Evolutionary conservation across 2,797 vertebrate genomes (phyloP), one percentile per base, ranked within the genome.

Genomic region (Ctenopoma multispine): DNA sequence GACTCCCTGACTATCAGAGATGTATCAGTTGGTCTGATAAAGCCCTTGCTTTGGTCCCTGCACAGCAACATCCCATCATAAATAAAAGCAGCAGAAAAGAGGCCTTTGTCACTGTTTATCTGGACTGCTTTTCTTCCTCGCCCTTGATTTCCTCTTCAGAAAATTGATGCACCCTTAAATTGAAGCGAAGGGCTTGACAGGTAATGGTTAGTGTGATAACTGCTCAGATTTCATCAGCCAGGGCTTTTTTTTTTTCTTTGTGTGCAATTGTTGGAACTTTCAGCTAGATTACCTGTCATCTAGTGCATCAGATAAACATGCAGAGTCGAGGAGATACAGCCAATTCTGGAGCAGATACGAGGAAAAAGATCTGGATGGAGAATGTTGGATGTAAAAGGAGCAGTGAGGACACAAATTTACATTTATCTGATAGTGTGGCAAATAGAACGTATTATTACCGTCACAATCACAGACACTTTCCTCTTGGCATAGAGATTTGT

Each of bases 71-170:
- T 96, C 96, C 96, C 96, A 97, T 97, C 96, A 97, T 97, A 98
- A 97, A 97, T 97, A 97, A 96, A 95, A 94, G 90, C 87, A 89
- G 84, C 90, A 94, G 86, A 97, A 96, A 97, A 95, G 96, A 94
- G 94, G 95, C 95, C 95, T 97, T 99, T 99, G 96, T 97, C 96
- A 96, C 95, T 96, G 96, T 98, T 99, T 98, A 97, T 98, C 96
- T 96, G 95, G 92, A 95, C 94, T 93, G 94, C 96, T 97, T 97
- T 98, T 97, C 97, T 97, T 96, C 96, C 96, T 96, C 94, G 96
- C 95, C 96, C 96, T 98, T 99, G 97, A 97, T 97, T 98, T 99
- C 96, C 96, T 99, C 97, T 98, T 98, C 97, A 97, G 97, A 98
- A 99, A 98, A 99, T 97, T 97, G 96, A 98, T 98, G 96, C 94